Conservation (phyloP, 2,888 invertebrate species). For the Malachius bipustulatus region DNA sequence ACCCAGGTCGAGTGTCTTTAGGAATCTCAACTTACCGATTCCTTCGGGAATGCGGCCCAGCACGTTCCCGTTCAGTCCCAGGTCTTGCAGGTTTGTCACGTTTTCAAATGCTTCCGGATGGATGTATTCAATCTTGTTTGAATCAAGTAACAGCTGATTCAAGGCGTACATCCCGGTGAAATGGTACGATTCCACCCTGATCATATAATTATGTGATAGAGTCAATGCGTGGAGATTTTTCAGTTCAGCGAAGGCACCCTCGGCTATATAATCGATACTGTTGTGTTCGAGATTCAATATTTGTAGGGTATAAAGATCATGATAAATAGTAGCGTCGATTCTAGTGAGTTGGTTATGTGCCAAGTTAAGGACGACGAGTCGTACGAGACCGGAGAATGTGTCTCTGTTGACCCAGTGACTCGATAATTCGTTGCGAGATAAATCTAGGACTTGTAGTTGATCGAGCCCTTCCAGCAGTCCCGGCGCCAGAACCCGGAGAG, state of each 20-base stretch:
- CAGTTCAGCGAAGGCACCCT: constrained; percentile 62
- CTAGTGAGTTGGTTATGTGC: constrained; percentile 60
- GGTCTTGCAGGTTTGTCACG: constrained; percentile 64
- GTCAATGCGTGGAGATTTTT: constrained; percentile 67
- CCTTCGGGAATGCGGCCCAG: constrained; percentile 59
- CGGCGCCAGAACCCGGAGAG: constrained; percentile 60
- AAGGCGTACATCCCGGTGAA: constrained; percentile 62
- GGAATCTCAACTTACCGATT: constrained; percentile 52
- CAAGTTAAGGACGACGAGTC: constrained; percentile 62
- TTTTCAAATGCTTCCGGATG: constrained; percentile 63
- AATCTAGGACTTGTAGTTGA: constrained; percentile 59
- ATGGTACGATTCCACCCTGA: constrained; percentile 55
- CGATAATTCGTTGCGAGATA: constrained; percentile 63
- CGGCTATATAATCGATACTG: constrained; percentile 53
- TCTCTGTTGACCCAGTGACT: constrained; percentile 67
- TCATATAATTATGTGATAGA: constrained; percentile 58
- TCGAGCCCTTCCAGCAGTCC: constrained; percentile 62
- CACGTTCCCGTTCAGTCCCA: constrained; percentile 62
- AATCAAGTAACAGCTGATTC: constrained; percentile 61
- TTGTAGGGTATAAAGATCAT: constrained; percentile 62
- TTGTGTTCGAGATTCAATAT: constrained; percentile 64
- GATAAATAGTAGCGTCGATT: constrained; percentile 59
- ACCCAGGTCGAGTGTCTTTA: constrained; percentile 69
- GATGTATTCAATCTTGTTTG: constrained; percentile 57
- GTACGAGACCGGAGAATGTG: constrained; percentile 61